Evolutionary conservation across 2,113 vertebrate genomes (phyloP).

Genomic region (Sinocyclocheilus grahami): DNA sequence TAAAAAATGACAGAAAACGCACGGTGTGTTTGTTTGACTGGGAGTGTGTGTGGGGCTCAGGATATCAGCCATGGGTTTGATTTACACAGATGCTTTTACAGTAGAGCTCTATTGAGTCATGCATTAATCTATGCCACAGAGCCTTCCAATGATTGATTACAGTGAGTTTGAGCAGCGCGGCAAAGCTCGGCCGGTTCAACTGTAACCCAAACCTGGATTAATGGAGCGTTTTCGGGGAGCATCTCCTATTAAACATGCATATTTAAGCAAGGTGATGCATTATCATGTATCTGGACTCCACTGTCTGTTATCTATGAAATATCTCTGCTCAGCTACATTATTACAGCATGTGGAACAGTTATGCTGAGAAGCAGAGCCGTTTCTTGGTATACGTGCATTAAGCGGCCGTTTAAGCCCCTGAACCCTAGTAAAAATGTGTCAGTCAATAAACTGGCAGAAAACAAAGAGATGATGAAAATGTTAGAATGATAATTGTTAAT

Average conservation of each 20-base stretch:
- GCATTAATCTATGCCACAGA: too few relatives aligned
- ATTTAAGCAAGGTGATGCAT: slow-evolving; percentile 51
- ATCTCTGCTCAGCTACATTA: slow-evolving; percentile 15
- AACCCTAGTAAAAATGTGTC: not conserved
- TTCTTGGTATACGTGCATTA: not conserved
- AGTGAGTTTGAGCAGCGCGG: slow-evolving; percentile 9
- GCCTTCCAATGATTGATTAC: too few relatives aligned
- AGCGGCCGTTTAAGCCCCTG: not conserved
- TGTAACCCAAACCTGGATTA: slow-evolving; percentile 57
- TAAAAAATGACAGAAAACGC: not conserved
- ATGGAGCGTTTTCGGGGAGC: slow-evolving; percentile 51
- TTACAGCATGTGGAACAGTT: not conserved
- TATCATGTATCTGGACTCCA: not conserved
- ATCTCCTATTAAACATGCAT: slow-evolving; percentile 54
- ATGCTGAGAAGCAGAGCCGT: not conserved
- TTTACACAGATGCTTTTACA: too few relatives aligned
- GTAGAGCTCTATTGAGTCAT: too few relatives aligned
- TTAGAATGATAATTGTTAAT: not conserved
- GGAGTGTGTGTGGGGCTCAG: too few relatives aligned
- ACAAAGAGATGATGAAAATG: not conserved
- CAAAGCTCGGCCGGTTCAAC: slow-evolving; percentile 28
- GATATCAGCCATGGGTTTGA: too few relatives aligned
- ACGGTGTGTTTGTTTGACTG: too few relatives aligned
- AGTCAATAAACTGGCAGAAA: not conserved
- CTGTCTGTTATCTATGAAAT: slow-evolving; percentile 32